Evolutionary conservation across 2,113 vertebrate species (phyloP).

Genomic region (Rhabdornis inornatus): DNA sequence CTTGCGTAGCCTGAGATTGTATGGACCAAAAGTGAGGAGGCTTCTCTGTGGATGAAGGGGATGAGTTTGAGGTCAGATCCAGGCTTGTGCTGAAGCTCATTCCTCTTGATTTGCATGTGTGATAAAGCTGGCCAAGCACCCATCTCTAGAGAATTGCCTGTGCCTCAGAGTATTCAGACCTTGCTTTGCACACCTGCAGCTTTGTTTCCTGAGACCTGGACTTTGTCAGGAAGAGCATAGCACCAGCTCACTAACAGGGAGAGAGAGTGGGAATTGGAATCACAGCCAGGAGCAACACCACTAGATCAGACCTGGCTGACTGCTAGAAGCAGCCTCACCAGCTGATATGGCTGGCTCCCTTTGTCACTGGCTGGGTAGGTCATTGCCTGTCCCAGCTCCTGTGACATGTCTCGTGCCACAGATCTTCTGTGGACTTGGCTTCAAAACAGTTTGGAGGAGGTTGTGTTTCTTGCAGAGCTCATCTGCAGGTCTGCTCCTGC

Average conservation of each 20-base stretch:
- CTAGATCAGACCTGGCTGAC: neutral
- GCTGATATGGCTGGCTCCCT: neutral
- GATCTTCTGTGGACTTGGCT: neutral
- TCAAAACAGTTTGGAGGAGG: neutral
- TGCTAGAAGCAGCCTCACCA: neutral
- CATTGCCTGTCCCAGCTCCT: neutral
- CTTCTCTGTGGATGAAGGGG: neutral
- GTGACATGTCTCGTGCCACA: neutral
- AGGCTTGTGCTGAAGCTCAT: neutral
- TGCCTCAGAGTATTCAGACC: accelerated
- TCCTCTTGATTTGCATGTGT: neutral
- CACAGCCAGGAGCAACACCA: neutral
- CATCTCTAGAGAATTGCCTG: neutral
- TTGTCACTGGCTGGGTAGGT: neutral
- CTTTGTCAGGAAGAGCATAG: neutral
- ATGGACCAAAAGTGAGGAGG: neutral
- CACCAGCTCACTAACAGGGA: neutral
- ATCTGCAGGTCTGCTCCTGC: neutral
- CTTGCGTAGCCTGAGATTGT: neutral
- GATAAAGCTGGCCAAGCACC: neutral
- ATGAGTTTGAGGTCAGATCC: neutral
- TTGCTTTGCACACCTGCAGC: neutral
- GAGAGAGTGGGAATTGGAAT: neutral
- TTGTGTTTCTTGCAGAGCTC: neutral
- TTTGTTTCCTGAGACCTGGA: neutral